Base-by-base conservation (phyloP, 2,797 vertebrate species). In the Trichosurus vulpecula region DNA sequence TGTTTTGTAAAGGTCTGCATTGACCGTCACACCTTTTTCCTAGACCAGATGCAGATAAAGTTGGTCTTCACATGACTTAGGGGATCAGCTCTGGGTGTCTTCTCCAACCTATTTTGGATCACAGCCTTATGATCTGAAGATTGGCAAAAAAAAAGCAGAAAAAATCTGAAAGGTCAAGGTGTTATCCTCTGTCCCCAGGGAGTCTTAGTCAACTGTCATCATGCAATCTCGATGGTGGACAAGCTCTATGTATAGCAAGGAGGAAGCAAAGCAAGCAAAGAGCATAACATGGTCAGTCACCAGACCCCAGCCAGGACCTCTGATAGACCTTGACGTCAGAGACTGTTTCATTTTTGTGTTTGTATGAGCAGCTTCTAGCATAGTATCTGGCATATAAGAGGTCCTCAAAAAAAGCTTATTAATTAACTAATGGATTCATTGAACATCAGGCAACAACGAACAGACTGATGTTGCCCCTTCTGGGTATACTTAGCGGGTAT, bases 131-230 rank as follows among this genome's bases (percentile, higher is more conserved):
- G 29, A 27, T 87, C 91, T 92, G 74, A 35, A 54, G 22, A 93
- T 54, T 29, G 30, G 53, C 47, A n/a, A n/a, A 91, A 55, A 52
- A 81, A 54, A 93, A 93, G 53, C n/a, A 87, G n/a, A 27, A 51
- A 58, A 52, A 95, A 97, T 95, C 57, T 54, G 52, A 90, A 92
- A 1, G 91, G 12, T 47, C 92, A 92, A 90, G 92, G 41, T 94
- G 53, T 74, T 81, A 92, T 6, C 14, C 54, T 27, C 2, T 30
- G 66, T 94, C 41, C 12, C 16, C 91, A 52, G n/a, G 35, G 25
- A 81, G 74, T 27, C 41, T 51, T 87, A 51, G 41, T 47, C 22
- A 27, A 51, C 22, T 47, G 13, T 81, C 41, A 27, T 51, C 25
- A 51, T 87, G 41, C 41, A 51, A 12, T 27, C 9, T 87, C 51